phyloP scores from a whole-genome alignment of 2,797 vertebrate species.

The Mionectes olivaceus region DNA sequence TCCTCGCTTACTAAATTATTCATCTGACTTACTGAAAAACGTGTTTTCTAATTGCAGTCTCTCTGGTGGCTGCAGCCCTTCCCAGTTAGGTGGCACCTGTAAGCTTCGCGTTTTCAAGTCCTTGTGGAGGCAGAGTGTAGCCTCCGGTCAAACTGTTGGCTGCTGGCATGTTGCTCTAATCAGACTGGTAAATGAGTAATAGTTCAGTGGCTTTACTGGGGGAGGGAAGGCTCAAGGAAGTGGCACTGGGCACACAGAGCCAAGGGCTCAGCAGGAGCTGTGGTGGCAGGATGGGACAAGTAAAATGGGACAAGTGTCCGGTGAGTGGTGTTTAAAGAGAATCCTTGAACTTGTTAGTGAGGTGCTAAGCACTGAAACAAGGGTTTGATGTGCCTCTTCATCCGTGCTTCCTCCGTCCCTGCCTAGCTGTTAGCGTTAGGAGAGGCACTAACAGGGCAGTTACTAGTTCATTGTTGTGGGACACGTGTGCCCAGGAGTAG shows the following conservation, averaged over 20 bases:
- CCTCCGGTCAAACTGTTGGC: not conserved
- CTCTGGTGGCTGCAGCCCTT: not conserved
- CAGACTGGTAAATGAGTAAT: slow-evolving; percentile 58
- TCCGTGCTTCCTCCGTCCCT: not conserved
- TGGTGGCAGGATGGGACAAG: not conserved
- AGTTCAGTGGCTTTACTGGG: not conserved
- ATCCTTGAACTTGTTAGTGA: not conserved
- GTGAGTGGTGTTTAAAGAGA: not conserved
- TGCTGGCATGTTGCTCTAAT: not conserved
- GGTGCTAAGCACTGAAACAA: not conserved
- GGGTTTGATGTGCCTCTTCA: not conserved
- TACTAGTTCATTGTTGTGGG: not conserved
- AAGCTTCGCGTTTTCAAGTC: not conserved
- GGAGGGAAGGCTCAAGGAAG: not conserved
- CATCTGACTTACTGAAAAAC: not conserved
- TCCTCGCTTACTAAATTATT: not conserved
- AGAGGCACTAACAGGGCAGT: not conserved
- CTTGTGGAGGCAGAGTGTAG: not conserved
- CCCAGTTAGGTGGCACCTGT: not conserved
- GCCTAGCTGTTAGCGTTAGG: not conserved
- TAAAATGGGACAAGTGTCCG: not conserved
- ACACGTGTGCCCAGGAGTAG: not conserved
- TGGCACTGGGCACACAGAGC: not conserved
- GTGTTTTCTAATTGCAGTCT: not conserved
- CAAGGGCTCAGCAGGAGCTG: not conserved